A percentile compares a stretch with the other conserved stretches of the same genome.
phyloP scores from a whole-genome alignment of 2,888 invertebrate genomes.

The Cryptus armator region DNA sequence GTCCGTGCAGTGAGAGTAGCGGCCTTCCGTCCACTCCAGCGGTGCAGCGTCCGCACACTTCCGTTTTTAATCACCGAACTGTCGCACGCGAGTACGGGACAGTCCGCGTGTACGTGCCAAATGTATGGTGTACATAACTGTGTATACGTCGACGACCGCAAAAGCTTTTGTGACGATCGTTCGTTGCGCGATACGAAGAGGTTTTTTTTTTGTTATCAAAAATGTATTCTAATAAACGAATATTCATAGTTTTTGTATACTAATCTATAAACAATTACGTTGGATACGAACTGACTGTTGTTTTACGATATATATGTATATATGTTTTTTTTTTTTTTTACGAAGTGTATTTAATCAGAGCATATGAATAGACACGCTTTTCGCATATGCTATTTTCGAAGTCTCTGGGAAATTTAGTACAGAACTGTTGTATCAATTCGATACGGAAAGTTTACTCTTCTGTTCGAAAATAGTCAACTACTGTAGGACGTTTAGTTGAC shows the following conservation, averaged over 20 bases:
- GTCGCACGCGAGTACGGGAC: slow-evolving; percentile 59
- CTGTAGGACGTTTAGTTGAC: slow-evolving; percentile 32
- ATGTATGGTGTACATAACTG: slow-evolving; percentile 29
- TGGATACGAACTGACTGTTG: neutral
- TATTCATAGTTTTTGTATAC: neutral
- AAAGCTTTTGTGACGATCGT: slow-evolving; percentile 55
- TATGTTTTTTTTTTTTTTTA: neutral
- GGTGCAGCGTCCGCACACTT: slow-evolving; percentile 76
- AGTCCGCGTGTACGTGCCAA: slow-evolving; percentile 28
- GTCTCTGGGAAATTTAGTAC: slow-evolving; percentile 45
- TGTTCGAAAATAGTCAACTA: slow-evolving; percentile 39
- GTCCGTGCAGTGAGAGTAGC: slow-evolving; percentile 56
- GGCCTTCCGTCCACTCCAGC: slow-evolving; percentile 71
- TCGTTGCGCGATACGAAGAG: slow-evolving; percentile 19
- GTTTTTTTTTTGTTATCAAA: neutral
- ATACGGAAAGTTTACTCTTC: slow-evolving; percentile 53
- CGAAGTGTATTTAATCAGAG: slow-evolving; percentile 40
- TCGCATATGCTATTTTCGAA: slow-evolving; percentile 47
- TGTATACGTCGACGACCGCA: slow-evolving; percentile 5
- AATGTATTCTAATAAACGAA: slow-evolving; percentile 1
- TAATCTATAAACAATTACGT: slow-evolving; percentile 16
- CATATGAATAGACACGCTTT: slow-evolving; percentile 41
- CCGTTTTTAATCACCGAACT: slow-evolving; percentile 80
- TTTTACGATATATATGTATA: neutral
- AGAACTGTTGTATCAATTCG: slow-evolving; percentile 19